Conservation (phyloP, 1,140 invertebrate genomes). For the Calephelis nemesis region DNA sequence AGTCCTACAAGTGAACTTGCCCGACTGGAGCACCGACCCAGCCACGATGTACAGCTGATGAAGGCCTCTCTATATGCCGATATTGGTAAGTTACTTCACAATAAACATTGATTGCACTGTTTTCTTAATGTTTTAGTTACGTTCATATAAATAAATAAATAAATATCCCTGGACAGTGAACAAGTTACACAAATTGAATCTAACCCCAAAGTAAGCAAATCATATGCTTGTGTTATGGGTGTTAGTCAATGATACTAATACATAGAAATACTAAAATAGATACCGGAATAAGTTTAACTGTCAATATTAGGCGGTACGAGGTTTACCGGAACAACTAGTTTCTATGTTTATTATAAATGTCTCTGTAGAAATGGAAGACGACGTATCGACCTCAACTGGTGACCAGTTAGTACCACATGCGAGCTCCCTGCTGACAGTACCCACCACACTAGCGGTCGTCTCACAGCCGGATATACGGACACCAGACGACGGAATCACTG, state of each 20-base stretch:
- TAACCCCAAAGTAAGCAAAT: too few relatives aligned
- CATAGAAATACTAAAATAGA: too few relatives aligned
- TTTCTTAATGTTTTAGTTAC: too few relatives aligned
- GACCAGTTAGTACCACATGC: slow-evolving; percentile 59
- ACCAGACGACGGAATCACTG: neutral
- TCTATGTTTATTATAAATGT: too few relatives aligned
- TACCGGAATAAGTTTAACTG: too few relatives aligned
- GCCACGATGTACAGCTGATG: slow-evolving; percentile 87
- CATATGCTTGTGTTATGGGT: too few relatives aligned
- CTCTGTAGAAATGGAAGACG: slow-evolving; percentile 57
- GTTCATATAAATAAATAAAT: too few relatives aligned
- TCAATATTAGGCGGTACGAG: too few relatives aligned
- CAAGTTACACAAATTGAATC: too few relatives aligned
- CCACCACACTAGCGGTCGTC: slow-evolving; percentile 12
- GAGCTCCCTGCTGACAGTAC: slow-evolving; percentile 14
- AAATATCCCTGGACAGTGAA: too few relatives aligned
- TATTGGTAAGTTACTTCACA: slow-evolving; percentile 37
- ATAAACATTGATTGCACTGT: neutral
- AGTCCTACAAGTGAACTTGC: slow-evolving; percentile 68
- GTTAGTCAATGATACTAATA: too few relatives aligned
- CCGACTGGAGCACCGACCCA: slow-evolving; percentile 54
- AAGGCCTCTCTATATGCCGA: slow-evolving; percentile 88
- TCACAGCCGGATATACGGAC: slow-evolving; percentile 16
- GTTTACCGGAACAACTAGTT: too few relatives aligned
- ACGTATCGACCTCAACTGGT: slow-evolving; percentile 51